A percentile compares a stretch with the other conserved stretches of the same genome.
These are phyloP conservation scores for Paramisgurnus dabryanus DNA, from an alignment of 2,113 vertebrate genomes.

Conservation along the genomic window DNA sequence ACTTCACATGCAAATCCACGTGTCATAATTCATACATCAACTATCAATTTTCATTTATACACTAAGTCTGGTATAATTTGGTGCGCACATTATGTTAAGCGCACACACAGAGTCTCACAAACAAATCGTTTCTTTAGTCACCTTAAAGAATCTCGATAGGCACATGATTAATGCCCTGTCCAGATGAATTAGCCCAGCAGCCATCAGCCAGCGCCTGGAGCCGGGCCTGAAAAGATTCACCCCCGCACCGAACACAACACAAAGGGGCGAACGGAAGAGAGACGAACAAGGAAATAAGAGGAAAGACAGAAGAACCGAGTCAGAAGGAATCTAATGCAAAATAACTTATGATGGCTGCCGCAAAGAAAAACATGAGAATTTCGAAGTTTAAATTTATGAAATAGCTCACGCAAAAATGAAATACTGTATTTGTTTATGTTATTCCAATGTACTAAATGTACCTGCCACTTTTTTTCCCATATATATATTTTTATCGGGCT, in stretches of 20 bases:
- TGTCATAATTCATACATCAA: slow-evolving; percentile 28
- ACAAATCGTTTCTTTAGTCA: slow-evolving; percentile 56
- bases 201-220: slow-evolving; percentile 66
- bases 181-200: slow-evolving; percentile 67
- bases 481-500: too few relatives aligned
- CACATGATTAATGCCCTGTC: slow-evolving; percentile 79
- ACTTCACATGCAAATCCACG: slow-evolving; percentile 29
- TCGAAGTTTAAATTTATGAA: neutral
- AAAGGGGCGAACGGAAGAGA: slow-evolving; percentile 5
- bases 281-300: slow-evolving; percentile 28
- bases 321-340: neutral
- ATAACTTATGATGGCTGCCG: slow-evolving; percentile 8
- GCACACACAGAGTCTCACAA: neutral
- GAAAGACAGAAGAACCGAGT: neutral
- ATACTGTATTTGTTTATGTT: too few relatives aligned
- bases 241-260: slow-evolving; percentile 27
- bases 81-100: slow-evolving; percentile 45
- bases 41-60: slow-evolving; percentile 39
- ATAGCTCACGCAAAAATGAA: too few relatives aligned
- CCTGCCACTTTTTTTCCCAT: too few relatives aligned
- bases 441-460: too few relatives aligned
- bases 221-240: slow-evolving; percentile 57
- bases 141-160: slow-evolving; percentile 64
- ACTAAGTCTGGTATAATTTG: slow-evolving; percentile 20
- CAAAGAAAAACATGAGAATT: neutral